Base-by-base conservation (phyloP, 1,140 invertebrate genomes). In the Oryzaephilus surinamensis region DNA sequence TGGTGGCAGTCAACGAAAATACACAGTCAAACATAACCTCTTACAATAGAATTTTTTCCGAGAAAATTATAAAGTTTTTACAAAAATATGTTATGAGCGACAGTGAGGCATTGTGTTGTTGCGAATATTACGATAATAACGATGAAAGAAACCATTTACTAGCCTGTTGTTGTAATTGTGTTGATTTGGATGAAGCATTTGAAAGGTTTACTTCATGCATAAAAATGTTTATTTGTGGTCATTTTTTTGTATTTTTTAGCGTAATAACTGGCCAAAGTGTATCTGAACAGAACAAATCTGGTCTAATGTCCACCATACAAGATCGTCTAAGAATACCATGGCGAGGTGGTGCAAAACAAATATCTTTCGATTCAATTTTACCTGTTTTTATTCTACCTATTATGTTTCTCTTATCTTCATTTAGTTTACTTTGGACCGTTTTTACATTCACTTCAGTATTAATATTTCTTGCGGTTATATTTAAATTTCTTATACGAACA, bases 341-440 rank as follows among this genome's bases (percentile, higher is more conserved):
- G 71, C 53, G 54, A 16, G 70, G 69, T 5, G 72, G 72, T 14
- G 72, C 73, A 8, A 67, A 63, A 38, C 57, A 57, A 43, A 35
- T 77, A 20, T 63, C 68, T 13, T 48, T 71, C 4, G 77, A 81
- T 50, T 64, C 72, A 6, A 49, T 77, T 43, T 55, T 81, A 41
- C 79, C 81, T 11, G 60, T 79, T 38, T 48, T 82, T 26, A 60
- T 77, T 3, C 57, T 82, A 35, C 79, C 80, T 19, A 21, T 65
- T 8, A 59, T 79, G 31, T 57, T 76, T 14, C 44, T 74, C 12
- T 49, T 76, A 29, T 72, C 78, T 10, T 70, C 77, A 4, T 64
- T 74, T 47, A 74, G 71, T 11, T 55, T 71, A 10, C 54, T 67
- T 33, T 69, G 71, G 18, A 81, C 79, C 3, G 61, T 77, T 8